Evolutionary conservation across 2,113 vertebrate species (phyloP).

Genomic region (Pardalotus punctatus): DNA sequence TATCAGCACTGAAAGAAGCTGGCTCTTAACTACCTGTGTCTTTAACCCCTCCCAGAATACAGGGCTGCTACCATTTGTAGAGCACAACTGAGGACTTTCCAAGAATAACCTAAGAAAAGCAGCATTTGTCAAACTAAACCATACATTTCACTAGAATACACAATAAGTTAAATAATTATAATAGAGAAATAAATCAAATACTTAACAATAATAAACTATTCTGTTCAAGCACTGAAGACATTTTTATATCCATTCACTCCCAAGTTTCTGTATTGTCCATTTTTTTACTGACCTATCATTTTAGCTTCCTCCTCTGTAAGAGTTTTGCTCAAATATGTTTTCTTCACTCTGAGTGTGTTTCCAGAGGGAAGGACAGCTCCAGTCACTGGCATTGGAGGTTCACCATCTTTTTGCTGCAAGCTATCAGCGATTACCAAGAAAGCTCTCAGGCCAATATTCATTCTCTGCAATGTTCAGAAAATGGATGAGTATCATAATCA

Average conservation of each 20-base stretch:
- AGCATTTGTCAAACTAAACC: background rate
- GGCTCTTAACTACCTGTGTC: background rate
- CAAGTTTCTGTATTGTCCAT: background rate
- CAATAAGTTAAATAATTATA: background rate
- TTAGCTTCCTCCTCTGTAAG: conserved; percentile 98
- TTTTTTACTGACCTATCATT: conserved; percentile 87
- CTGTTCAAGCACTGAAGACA: background rate
- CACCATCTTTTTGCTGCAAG: conserved; percentile 96
- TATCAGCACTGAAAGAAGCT: background rate
- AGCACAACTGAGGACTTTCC: background rate
- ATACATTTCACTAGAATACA: background rate
- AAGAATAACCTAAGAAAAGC: background rate
- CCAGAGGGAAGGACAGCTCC: conserved; percentile 95
- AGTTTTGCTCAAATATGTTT: conserved; percentile 97
- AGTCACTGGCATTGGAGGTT: conserved; percentile 99
- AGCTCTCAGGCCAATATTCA: conserved; percentile 97
- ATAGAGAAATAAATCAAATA: background rate
- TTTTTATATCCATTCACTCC: background rate
- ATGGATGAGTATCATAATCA: background rate
- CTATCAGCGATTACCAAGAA: conserved; percentile 98
- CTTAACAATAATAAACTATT: background rate
- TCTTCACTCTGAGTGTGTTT: conserved; percentile 97
- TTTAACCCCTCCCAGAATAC: background rate
- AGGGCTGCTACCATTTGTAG: background rate
- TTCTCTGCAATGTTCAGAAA: conserved; percentile 80